Base-by-base conservation (phyloP, 2,888 invertebrate genomes). In the Epinotia demarniana region DNA sequence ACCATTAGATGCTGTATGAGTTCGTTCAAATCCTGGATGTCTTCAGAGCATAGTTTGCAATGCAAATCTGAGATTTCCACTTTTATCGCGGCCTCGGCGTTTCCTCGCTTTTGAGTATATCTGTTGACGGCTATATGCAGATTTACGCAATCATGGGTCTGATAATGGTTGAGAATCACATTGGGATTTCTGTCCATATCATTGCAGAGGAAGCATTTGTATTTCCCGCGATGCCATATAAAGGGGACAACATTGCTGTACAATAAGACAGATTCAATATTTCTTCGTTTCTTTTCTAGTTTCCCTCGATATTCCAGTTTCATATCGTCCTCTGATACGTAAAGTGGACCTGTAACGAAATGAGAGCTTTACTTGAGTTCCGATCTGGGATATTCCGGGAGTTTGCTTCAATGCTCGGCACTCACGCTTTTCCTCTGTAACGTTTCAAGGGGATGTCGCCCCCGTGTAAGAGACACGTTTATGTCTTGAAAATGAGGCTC, bases 331-430 rank as follows among this genome's bases (percentile, higher is more conserved):
- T n/a, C 39, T 53, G 75, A 61, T 46, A 67, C 18, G 71, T 67
- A 43, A 61, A 49, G 67, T 27, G 75, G 53, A 72, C 72, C 75
- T 75, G 75, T 18, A 75, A 75, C 61, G 61, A 72, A 75, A 75
- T 53, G 71, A 75, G 75, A 75, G 53, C 61, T 75, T 75, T 67
- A 67, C 75, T 75, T 63, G 19, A 55, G 19, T 57, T 18, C 66
- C 61, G 16, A 19, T 23, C n/a, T 69, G 23, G 58, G 6, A 72
- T 49, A 8, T 0, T 60, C 13, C 13, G 46, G 18, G 13, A 18
- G 5, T 18, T 63, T 55, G 55, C 12, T 49, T 63, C 46, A 23
- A 16, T 12, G 5, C 11, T 6, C 19, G 11, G 18, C 18, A 19
- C 9, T 23, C 58, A 23, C 58, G 13, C 27, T 60, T 27, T 60